These are phyloP conservation scores for Antechinus flavipes DNA, from an alignment of 2,113 vertebrate genomes.

Conservation along the genomic window DNA sequence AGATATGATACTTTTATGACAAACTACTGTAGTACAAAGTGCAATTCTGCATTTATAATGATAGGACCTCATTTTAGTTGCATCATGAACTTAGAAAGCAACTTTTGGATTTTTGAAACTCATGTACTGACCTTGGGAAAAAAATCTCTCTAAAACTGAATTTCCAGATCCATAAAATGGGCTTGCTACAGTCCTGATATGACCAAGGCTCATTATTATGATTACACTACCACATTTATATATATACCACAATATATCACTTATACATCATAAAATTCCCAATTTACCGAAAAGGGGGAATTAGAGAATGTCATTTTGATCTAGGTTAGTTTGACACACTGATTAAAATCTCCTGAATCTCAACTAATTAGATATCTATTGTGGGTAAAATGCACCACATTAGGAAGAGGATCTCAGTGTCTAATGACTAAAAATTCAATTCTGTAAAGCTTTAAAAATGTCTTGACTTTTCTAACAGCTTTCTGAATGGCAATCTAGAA, in stretches of 20 bases:
- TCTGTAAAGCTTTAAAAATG: not conserved
- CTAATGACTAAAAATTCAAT: not conserved
- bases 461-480: not conserved
- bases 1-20: conserved; percentile 57
- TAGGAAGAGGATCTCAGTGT: not conserved
- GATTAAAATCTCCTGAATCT: not conserved
- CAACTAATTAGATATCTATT: not conserved
- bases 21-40: conserved; percentile 51
- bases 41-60: conserved; percentile 53
- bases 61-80: conserved; percentile 56
- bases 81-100: conserved; percentile 47
- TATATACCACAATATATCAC: not conserved
- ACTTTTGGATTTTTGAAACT: conserved; percentile 5
- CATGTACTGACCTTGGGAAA: conserved; percentile 12
- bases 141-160: conserved; percentile 2
- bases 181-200: not conserved
- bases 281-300: not conserved
- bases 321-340: conserved; percentile 8
- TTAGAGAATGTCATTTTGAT: not conserved
- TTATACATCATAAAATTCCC: not conserved
- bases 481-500: not conserved
- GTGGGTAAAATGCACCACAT: not conserved
- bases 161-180: conserved; percentile 32
- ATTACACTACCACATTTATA: not conserved
- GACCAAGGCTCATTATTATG: not conserved